Evolutionary conservation across 2,797 vertebrate species (phyloP).

Genomic region (Limnodromus scolopaceus): DNA sequence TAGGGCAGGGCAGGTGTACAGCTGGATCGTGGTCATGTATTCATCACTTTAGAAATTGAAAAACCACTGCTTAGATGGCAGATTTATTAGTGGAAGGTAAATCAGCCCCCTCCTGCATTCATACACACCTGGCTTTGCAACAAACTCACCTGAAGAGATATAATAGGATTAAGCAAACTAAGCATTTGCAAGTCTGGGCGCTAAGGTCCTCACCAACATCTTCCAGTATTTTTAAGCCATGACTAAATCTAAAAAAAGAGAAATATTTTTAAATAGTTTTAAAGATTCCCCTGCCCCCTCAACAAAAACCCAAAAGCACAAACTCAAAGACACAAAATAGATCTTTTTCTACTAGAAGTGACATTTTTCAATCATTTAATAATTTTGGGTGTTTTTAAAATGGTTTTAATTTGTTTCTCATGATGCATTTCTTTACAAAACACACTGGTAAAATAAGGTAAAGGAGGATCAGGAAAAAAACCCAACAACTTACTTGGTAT

Average conservation of each 20-base stretch:
- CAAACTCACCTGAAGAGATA: accelerated
- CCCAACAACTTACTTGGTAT: neutral
- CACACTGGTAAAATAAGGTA: neutral
- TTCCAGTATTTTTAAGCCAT: neutral
- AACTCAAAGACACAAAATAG: neutral
- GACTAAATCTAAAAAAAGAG: neutral
- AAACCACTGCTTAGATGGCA: neutral
- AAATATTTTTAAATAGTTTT: neutral
- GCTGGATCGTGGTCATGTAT: neutral
- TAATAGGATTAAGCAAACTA: neutral
- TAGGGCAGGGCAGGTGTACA: neutral
- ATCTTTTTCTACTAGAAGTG: neutral
- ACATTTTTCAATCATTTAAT: neutral
- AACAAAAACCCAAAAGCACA: neutral
- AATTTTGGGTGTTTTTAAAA: neutral
- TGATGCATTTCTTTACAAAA: neutral
- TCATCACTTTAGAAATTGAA: neutral
- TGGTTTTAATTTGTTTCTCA: neutral
- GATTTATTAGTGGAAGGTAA: neutral
- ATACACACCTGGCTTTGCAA: neutral
- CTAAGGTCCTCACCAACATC: neutral
- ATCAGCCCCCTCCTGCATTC: neutral
- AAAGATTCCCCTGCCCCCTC: neutral
- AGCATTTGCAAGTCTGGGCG: neutral
- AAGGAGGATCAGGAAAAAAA: neutral